Base-by-base conservation (phyloP, 2,113 vertebrate species). In the Oceanites oceanicus region DNA sequence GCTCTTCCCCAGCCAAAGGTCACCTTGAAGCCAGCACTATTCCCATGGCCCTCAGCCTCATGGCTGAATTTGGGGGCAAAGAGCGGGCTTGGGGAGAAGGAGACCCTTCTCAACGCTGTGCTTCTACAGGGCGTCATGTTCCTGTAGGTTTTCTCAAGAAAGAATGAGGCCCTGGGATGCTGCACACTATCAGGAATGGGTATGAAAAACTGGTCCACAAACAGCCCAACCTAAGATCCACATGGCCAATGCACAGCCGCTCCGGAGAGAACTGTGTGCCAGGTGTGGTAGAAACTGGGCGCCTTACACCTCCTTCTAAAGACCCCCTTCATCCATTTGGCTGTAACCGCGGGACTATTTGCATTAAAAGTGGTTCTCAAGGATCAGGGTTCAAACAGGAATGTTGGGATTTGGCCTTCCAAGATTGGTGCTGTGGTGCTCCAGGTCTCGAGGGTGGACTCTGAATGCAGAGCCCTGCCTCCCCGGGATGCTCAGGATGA, bases 221-320 rank as follows among this genome's bases (percentile, higher is more conserved):
- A 61, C 26, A 30, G 11, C 71, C 59, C 73, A 73, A 56, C 13
- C 42, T 4, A 10, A 56, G 36, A 61, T 17, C 36, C 15, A 55
- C 7, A 6, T 8, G 25, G 50, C 13, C 3, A 3, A 56, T 3
- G 14, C 14, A 55, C 11, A 38, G 45, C 22, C 1, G 1, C 11
- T 47, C 47, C 2, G 1, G 10, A 66, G 58, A 72, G 25, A 55
- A 32, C 42, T 12, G 13, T 3, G 20, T 38, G 29, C n/a, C 56
- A 67, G 45, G 45, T 38, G 18, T 0, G 2, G 47, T n/a, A 56
- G 47, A 49, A 74, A 68, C 20, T 8, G 9, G 32, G 52, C 1
- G 1, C 42, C 27, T 76, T 29, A 52, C 19, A 29, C 7, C 7
- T 29, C 47, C 50, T 63, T 52, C 34, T 59, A 15, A 55, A 58